Evolutionary conservation across 2,113 vertebrate species (phyloP), one percentile per base, ranked within the genome.

Genomic region (Tychaedon coryphoeus): DNA sequence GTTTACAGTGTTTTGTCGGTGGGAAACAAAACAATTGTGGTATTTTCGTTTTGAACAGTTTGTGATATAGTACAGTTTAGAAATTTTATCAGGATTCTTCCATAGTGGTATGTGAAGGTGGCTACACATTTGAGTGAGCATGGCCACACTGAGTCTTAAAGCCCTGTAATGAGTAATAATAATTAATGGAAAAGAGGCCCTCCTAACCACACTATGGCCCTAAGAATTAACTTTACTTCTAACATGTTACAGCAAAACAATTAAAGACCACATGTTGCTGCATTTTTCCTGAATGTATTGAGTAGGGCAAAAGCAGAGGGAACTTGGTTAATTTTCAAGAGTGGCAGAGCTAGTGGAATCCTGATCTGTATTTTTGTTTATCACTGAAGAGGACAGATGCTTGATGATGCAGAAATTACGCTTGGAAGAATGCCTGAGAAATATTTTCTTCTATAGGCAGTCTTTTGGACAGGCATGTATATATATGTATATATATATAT

Each of bases 51-150:
- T 56, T 7, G 20, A 71, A 47, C 14, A 70, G 6, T 58, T 72
- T 25, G 34, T 73, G 7, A 18, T 54, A 81, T 28, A 36, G 38
- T 71, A 61, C 2, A 19, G 17, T n/a, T 34, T 78, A 15, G 42
- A 64, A 78, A 45, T 42, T 10, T 15, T 29, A 18, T 12, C 4
- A 6, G 47, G 14, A 26, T 24, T 40, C 19, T 89, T 86, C 51
- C 8, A 3, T 3, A 61, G 15, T 22, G n/a, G 25, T 19, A 16
- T 6, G 5, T 16, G 28, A 74, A 57, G 42, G 16, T 0, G 0
- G 17, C 8, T 45, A 17, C 5, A 1, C 1, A 2, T 45, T 15
- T 48, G 24, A 25, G 36, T 36, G 28, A 51, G 8, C 6, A 0
- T 9, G 12, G 56, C 16, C 14, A 23, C 20, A 3, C 1, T 9